phyloP scores from a whole-genome alignment of 23 tunicate species.

The Ciona savignyi region DNA sequence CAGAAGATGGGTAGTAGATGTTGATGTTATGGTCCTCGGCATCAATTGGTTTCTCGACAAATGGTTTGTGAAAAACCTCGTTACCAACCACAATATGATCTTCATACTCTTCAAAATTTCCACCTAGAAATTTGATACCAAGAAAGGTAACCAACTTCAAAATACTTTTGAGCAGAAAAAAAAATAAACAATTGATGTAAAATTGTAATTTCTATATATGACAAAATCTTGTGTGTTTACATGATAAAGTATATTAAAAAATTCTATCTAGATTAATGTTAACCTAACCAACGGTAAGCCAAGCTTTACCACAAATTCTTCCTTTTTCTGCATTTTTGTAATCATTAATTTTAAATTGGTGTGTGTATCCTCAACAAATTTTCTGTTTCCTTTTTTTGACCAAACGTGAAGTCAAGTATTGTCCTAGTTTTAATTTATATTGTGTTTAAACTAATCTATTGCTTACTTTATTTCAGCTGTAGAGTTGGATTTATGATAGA shows the following conservation, averaged over 20 bases:
- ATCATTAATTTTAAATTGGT: no score
- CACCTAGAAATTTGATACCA: slow-evolving; percentile 9
- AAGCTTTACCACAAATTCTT: no score
- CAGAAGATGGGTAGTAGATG: slow-evolving; percentile 97
- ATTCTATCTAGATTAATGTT: no score
- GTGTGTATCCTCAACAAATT: no score
- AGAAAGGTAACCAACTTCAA: neutral
- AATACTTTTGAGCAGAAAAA: neutral
- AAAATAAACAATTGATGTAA: neutral
- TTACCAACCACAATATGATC: slow-evolving; percentile 89
- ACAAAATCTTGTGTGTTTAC: neutral
- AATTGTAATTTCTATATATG: neutral
- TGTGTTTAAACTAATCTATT: no score
- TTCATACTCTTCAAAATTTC: slow-evolving; percentile 91
- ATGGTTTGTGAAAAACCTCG: slow-evolving; percentile 95
- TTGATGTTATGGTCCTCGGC: slow-evolving; percentile 98
- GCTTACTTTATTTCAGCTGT: no score
- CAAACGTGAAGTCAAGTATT: no score
- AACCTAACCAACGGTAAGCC: no score
- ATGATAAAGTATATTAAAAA: neutral
- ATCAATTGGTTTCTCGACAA: slow-evolving; percentile 98
- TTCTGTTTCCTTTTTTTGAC: no score
- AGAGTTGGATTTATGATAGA: no score
- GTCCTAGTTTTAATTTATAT: no score
- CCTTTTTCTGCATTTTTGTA: no score